phyloP scores from a whole-genome alignment of 2,113 vertebrate species.

The Callionymus lyra region DNA sequence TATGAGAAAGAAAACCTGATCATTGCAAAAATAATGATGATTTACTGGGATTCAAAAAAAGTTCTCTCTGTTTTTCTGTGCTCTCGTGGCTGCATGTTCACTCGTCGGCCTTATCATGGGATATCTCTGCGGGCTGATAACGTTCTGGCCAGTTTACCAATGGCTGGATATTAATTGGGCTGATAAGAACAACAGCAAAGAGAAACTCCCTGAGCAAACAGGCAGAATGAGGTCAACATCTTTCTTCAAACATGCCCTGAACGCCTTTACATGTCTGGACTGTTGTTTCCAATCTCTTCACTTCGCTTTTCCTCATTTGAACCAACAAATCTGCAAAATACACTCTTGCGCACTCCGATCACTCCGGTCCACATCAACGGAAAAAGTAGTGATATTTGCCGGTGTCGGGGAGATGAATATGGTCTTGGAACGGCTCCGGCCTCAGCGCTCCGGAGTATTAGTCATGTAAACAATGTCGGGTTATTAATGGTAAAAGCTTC shows the following conservation, averaged over 20 bases:
- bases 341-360: slow-evolving; percentile 12
- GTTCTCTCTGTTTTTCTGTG: too few relatives aligned
- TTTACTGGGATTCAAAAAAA: too few relatives aligned
- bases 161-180: slow-evolving; percentile 42
- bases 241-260: slow-evolving; percentile 9
- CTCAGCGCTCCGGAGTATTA: slow-evolving; percentile 59
- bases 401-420: slow-evolving; percentile 58
- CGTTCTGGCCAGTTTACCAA: slow-evolving; percentile 21
- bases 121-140: slow-evolving; percentile 14
- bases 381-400: slow-evolving; percentile 45
- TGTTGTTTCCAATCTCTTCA: slow-evolving; percentile 1
- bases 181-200: slow-evolving; percentile 30
- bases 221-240: slow-evolving; percentile 14
- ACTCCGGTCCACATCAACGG: slow-evolving; percentile 8
- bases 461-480: slow-evolving; percentile 59
- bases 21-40: too few relatives aligned
- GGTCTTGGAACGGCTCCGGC: slow-evolving; percentile 50
- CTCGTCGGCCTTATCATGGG: too few relatives aligned
- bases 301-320: slow-evolving; percentile 3
- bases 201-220: slow-evolving; percentile 44
- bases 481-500: slow-evolving; percentile 67
- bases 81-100: too few relatives aligned
- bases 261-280: neutral
- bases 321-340: slow-evolving; percentile 10
- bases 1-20: too few relatives aligned